Percentiles rank a stretch among this genome's conserved stretches.
phyloP scores from a whole-genome alignment of 2,797 vertebrate genomes.

The Podarcis lilfordi region DNA sequence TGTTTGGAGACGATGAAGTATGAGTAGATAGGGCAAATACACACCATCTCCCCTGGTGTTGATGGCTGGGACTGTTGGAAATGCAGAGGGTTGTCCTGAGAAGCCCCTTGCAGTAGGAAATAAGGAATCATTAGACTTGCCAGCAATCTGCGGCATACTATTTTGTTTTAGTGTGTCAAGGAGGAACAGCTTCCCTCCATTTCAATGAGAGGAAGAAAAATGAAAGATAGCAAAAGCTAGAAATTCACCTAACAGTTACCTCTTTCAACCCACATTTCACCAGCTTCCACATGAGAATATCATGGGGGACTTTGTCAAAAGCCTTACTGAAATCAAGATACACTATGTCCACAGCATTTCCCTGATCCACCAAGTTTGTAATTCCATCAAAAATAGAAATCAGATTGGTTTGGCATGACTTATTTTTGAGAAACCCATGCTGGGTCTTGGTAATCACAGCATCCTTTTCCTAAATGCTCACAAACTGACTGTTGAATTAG shows the following conservation, averaged over 20 bases:
- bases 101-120: background rate
- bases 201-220: background rate
- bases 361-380: background rate
- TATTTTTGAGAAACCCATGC: too few species aligned
- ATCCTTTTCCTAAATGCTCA: too few species aligned
- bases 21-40: background rate
- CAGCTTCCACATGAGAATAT: too few species aligned
- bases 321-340: too few species aligned
- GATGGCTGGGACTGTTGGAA: background rate
- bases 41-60: background rate
- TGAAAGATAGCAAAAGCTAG: background rate
- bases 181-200: background rate
- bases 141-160: background rate
- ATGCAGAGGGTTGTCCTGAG: background rate
- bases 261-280: too few species aligned
- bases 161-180: background rate
- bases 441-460: too few species aligned
- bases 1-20: background rate
- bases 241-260: too few species aligned
- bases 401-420: too few species aligned
- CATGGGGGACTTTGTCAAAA: too few species aligned
- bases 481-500: too few species aligned
- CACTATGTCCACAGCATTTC: background rate
- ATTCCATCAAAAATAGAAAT: background rate
- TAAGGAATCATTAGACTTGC: background rate